These are phyloP conservation scores for Rachycentron canadum DNA, from an alignment of 2,797 vertebrate genomes.

Conservation along the genomic window DNA sequence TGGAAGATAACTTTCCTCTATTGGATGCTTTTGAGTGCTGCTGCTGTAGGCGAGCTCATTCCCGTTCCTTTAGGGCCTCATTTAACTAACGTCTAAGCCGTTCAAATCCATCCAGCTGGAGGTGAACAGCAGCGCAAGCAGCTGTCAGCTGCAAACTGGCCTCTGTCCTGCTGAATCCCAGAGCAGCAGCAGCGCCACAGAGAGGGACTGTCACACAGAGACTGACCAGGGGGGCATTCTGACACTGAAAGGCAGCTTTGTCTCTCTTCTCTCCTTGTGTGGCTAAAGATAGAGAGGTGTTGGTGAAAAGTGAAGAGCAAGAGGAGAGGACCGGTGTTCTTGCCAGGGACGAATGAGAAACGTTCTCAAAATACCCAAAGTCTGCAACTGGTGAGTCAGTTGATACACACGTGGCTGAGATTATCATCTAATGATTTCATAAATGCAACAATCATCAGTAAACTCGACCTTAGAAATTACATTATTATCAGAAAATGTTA, in stretches of 20 bases:
- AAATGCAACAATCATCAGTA: background rate
- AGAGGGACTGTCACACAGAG: conserved; percentile 29
- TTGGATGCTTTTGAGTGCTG: conserved; percentile 59
- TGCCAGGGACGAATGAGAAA: background rate
- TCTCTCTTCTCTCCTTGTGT: background rate
- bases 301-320: background rate
- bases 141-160: conserved; percentile 69
- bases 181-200: conserved; percentile 30
- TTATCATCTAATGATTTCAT: background rate
- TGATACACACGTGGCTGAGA: background rate
- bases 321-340: background rate
- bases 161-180: conserved; percentile 59
- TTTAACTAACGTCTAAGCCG: conserved; percentile 78
- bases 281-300: background rate
- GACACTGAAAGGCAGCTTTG: conserved; percentile 35
- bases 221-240: conserved; percentile 40
- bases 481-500: background rate
- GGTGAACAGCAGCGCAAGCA: conserved; percentile 63
- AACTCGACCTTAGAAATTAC: background rate
- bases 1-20: conserved; percentile 59
- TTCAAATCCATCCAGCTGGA: conserved; percentile 79
- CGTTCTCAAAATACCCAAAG: background rate
- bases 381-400: background rate
- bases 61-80: conserved; percentile 75
- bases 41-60: conserved; percentile 64